phyloP scores from a whole-genome alignment of 2,888 invertebrate genomes.

The Mimachlamys varia region DNA sequence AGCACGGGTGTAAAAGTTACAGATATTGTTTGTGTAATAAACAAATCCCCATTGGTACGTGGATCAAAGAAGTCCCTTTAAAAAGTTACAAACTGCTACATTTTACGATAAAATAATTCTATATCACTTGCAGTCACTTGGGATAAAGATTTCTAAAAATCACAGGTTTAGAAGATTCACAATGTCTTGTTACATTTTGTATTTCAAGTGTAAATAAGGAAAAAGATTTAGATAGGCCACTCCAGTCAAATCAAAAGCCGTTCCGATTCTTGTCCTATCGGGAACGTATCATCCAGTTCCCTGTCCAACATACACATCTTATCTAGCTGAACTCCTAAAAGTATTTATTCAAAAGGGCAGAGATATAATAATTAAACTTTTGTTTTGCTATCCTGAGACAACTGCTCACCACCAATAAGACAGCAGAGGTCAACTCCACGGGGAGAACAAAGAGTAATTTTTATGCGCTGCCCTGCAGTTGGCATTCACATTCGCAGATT shows the following conservation, averaged over 20 bases:
- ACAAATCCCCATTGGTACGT: background rate
- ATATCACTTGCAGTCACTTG: background rate
- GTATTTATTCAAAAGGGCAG: background rate
- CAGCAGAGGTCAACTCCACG: background rate
- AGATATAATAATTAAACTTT: background rate
- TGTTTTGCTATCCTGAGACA: background rate
- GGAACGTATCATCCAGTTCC: background rate
- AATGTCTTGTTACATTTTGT: background rate
- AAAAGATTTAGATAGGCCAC: too few relatives aligned
- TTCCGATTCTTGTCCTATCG: background rate
- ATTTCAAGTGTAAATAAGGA: background rate
- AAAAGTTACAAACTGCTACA: background rate
- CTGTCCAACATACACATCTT: background rate
- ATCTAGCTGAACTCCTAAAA: background rate
- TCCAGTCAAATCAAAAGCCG: background rate
- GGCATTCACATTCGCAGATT: background rate
- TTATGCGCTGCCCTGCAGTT: background rate
- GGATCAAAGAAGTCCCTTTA: background rate
- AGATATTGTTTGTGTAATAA: background rate
- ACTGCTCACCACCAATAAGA: background rate
- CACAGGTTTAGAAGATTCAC: background rate
- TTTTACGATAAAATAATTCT: constrained; percentile 6
- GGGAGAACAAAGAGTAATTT: background rate
- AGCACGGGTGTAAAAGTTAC: background rate
- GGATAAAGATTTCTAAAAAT: background rate